Evolutionary conservation across 23 tunicate genomes (phyloP).

Genomic region (Halocynthia roretzi): DNA sequence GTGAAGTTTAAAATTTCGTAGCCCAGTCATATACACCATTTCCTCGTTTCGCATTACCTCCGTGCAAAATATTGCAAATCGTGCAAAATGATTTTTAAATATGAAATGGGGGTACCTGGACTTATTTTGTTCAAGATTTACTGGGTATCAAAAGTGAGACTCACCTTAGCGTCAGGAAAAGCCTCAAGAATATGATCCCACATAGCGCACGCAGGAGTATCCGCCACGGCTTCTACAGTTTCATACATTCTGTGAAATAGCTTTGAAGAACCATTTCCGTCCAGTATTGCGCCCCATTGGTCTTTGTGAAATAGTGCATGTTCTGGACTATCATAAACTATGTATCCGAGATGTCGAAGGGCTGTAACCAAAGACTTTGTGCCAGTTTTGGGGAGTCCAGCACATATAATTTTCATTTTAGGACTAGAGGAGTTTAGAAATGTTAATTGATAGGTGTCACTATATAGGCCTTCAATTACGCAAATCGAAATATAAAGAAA

Average conservation of each 20-base stretch:
- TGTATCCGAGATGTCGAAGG: constrained; percentile 15
- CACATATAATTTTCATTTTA: constrained; percentile 27
- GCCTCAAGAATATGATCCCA: constrained; percentile 33
- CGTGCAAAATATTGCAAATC: too few species aligned
- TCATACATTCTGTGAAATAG: constrained; percentile 7
- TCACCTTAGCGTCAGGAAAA: constrained; percentile 26
- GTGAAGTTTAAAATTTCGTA: too few species aligned
- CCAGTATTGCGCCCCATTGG: constrained; percentile 20
- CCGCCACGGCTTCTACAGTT: constrained; percentile 21
- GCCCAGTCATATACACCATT: too few species aligned
- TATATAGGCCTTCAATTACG: too few species aligned
- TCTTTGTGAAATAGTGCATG: constrained; percentile 13
- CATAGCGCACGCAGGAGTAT: constrained; percentile 30
- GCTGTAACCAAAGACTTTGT: constrained; percentile 23
- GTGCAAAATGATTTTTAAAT: too few species aligned
- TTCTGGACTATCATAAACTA: constrained; percentile 23
- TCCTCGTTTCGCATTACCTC: too few species aligned
- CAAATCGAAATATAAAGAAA: too few species aligned
- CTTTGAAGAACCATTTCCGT: constrained; percentile 9
- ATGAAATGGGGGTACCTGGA: too few species aligned
- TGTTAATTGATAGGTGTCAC: too few species aligned
- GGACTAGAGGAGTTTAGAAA: too few species aligned
- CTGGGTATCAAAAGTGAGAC: background rate
- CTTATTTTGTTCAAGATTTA: too few species aligned
- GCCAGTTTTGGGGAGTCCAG: constrained; percentile 23